Evolutionary conservation across 2,888 invertebrate genomes (phyloP).

Genomic region (Heteromurus nitidus): DNA sequence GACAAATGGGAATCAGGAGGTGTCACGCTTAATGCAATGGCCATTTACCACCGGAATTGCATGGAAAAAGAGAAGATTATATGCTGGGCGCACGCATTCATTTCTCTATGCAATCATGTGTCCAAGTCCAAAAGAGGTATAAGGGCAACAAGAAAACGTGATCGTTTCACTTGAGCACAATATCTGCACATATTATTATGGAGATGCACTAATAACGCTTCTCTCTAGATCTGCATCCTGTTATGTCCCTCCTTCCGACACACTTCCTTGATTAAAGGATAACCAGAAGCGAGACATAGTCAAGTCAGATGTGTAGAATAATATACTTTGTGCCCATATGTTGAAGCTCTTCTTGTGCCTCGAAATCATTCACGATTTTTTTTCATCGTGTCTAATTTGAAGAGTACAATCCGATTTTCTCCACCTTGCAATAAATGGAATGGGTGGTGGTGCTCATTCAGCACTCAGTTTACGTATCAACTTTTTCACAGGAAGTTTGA

Average conservation of each 20-base stretch:
- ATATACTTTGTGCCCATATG: too few species aligned
- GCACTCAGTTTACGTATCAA: background rate
- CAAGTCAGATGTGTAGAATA: background rate
- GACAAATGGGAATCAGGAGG: slow-evolving; percentile 12
- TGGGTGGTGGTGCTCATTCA: slow-evolving; percentile 6
- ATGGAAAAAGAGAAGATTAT: background rate
- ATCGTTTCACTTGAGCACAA: background rate
- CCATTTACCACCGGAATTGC: slow-evolving; percentile 19
- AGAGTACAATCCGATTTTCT: slow-evolving; percentile 17
- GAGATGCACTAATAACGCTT: background rate
- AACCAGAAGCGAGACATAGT: slow-evolving; percentile 34
- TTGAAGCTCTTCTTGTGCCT: slow-evolving; percentile 10
- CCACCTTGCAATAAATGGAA: slow-evolving; percentile 30
- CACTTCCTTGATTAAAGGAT: slow-evolving; percentile 46
- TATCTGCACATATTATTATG: background rate
- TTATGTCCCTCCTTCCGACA: slow-evolving; percentile 38
- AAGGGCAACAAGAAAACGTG: slow-evolving; percentile 8
- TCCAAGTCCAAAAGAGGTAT: background rate
- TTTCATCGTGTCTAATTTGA: slow-evolving; percentile 12
- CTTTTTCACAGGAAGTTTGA: slow-evolving; percentile 18
- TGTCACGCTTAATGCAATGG: slow-evolving; percentile 9
- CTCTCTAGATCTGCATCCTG: background rate
- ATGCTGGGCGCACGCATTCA: too few species aligned
- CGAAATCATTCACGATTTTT: slow-evolving; percentile 5
- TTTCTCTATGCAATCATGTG: too few species aligned